phyloP scores from a whole-genome alignment of 2,888 invertebrate species.

The Coelopa pilipes region DNA sequence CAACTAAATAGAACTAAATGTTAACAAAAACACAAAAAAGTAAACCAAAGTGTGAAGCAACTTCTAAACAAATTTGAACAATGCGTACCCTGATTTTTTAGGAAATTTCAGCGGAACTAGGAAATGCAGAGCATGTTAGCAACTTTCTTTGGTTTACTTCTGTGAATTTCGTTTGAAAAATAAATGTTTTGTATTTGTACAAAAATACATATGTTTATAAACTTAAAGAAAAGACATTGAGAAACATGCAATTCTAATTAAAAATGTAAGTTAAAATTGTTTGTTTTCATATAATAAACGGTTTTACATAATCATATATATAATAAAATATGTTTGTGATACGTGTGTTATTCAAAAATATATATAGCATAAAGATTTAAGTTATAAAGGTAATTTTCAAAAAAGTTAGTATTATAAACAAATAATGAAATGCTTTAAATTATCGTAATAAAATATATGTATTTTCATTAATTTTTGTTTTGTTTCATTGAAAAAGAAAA shows the following conservation, averaged over 20 bases:
- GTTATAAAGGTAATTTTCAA: conserved; percentile 13
- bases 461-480: conserved; percentile 38
- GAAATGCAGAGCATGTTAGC: too few relatives aligned
- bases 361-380: conserved; percentile 17
- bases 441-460: conserved; percentile 17
- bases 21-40: conserved; percentile 31
- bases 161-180: conserved; percentile 40
- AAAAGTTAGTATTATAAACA: conserved; percentile 26
- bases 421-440: conserved; percentile 25
- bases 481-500: conserved; percentile 38
- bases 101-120: too few relatives aligned
- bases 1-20: conserved; percentile 57
- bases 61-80: not conserved
- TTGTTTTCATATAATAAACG: conserved; percentile 28
- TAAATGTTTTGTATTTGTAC: conserved; percentile 43
- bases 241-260: conserved; percentile 63
- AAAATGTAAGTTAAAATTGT: conserved; percentile 35
- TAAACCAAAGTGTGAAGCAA: not conserved
- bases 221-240: conserved; percentile 63
- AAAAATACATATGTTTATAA: conserved; percentile 42
- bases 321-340: conserved; percentile 22
- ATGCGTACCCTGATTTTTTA: not conserved
- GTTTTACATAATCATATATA: conserved; percentile 31
- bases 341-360: conserved; percentile 18
- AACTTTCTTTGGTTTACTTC: conserved; percentile 33